phyloP scores from a whole-genome alignment of 2,113 vertebrate genomes.

The Dicaeum eximium region DNA sequence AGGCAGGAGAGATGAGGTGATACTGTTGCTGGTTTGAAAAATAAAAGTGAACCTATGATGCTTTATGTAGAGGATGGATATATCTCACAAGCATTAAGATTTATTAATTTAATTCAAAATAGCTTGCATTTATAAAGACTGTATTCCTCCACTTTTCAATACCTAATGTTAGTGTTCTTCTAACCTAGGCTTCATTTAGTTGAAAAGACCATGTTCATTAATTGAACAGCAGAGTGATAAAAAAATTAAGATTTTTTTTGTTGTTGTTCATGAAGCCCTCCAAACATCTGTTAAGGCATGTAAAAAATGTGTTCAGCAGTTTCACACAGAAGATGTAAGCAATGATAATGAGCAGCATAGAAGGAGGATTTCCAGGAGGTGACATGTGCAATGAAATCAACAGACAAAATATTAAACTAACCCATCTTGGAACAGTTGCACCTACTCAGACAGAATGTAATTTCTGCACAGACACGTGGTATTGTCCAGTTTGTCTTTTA shows the following conservation, averaged over 20 bases:
- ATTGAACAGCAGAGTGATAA: not conserved
- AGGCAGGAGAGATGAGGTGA: not conserved
- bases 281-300: fast-evolving
- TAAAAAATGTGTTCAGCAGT: not conserved
- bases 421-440: not conserved
- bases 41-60: not conserved
- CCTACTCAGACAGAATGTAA: not conserved
- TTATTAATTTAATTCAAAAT: not conserved
- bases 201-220: not conserved
- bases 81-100: not conserved
- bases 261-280: not conserved
- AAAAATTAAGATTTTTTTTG: not conserved
- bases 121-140: not conserved
- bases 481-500: not conserved
- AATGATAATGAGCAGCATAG: not conserved
- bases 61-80: not conserved
- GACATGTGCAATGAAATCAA: not conserved
- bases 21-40: not conserved
- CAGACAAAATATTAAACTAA: not conserved
- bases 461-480: not conserved
- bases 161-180: not conserved
- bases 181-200: not conserved
- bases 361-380: not conserved
- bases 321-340: not conserved
- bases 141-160: not conserved